A percentile compares a stretch with the other conserved stretches of the same genome.
Conservation (phyloP, 2,888 invertebrate species). For the Drosophila demipolita region DNA sequence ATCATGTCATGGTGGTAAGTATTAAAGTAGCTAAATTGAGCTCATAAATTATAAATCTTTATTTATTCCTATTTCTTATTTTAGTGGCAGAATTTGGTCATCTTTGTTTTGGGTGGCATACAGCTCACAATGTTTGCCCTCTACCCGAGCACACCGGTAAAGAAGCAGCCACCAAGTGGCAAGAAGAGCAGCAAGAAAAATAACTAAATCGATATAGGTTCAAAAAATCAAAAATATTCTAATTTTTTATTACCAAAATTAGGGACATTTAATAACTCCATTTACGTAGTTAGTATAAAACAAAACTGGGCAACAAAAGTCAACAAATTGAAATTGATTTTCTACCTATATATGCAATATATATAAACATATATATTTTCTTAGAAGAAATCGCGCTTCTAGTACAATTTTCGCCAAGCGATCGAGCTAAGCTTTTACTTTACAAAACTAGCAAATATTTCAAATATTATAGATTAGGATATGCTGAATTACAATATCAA, state of each 20-base stretch:
- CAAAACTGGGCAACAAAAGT: slow-evolving; percentile 12
- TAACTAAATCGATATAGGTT: slow-evolving; percentile 37
- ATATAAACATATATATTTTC: slow-evolving; percentile 27
- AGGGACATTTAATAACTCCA: slow-evolving; percentile 5
- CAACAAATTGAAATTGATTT: slow-evolving; percentile 35
- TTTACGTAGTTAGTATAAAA: slow-evolving; percentile 24
- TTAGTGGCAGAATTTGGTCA: slow-evolving; percentile 91
- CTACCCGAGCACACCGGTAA: slow-evolving; percentile 87
- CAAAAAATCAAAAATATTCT: slow-evolving; percentile 19
- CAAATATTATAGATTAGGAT: slow-evolving; percentile 1
- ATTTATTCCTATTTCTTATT: slow-evolving; percentile 64
- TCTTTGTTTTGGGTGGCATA: slow-evolving; percentile 87
- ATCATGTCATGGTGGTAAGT: slow-evolving; percentile 81
- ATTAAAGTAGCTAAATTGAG: neutral
- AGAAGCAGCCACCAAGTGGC: slow-evolving; percentile 42
- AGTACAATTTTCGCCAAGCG: slow-evolving; percentile 17
- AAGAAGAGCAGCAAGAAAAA: slow-evolving; percentile 74
- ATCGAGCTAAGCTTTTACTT: slow-evolving; percentile 35
- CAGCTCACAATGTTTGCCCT: slow-evolving; percentile 90
- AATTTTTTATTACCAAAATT: neutral
- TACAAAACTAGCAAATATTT: slow-evolving; percentile 15
- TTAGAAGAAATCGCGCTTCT: slow-evolving; percentile 52
- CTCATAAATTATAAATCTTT: neutral
- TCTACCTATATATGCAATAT: slow-evolving; percentile 42
- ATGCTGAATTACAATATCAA: neutral